Percentiles rank a stretch among this genome's conserved stretches.
Evolutionary conservation across 2,888 invertebrate genomes (phyloP).

Genomic region (Brachyopa scutellaris): DNA sequence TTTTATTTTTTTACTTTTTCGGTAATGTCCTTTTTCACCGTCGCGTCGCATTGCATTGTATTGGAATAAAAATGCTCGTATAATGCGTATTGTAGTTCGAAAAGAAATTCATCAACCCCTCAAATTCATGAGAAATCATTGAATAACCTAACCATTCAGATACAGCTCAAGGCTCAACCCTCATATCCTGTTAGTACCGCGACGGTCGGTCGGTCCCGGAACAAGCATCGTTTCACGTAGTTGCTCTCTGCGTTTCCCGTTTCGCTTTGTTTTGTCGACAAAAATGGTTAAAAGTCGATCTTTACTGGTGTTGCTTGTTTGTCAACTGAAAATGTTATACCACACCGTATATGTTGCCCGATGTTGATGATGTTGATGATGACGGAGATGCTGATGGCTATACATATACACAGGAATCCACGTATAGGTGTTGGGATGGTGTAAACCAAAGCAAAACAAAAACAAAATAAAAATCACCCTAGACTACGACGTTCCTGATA

Average conservation of each 20-base stretch:
- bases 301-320: constrained; percentile 80
- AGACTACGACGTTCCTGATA: constrained; percentile 33
- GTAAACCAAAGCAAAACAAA: not conserved
- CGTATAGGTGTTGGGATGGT: constrained; percentile 29
- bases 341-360: constrained; percentile 73
- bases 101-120: constrained; percentile 71
- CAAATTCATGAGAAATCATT: constrained; percentile 24
- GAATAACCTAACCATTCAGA: not conserved
- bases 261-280: constrained; percentile 38
- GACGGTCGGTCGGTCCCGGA: constrained; percentile 37
- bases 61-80: constrained; percentile 41
- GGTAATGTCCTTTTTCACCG: constrained; percentile 38
- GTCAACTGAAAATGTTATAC: constrained; percentile 76
- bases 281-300: constrained; percentile 74
- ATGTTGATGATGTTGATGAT: constrained; percentile 77
- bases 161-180: constrained; percentile 53
- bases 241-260: constrained; percentile 48
- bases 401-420: too few relatives aligned
- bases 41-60: constrained; percentile 2
- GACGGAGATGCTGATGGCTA: constrained; percentile 76
- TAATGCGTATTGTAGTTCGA: constrained; percentile 68
- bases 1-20: constrained; percentile 30
- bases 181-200: constrained; percentile 52
- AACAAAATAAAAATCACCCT: constrained; percentile 34
- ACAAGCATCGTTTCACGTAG: constrained; percentile 62